phyloP scores from a whole-genome alignment of 2,113 vertebrate genomes.

The Oxyruncus cristatus region DNA sequence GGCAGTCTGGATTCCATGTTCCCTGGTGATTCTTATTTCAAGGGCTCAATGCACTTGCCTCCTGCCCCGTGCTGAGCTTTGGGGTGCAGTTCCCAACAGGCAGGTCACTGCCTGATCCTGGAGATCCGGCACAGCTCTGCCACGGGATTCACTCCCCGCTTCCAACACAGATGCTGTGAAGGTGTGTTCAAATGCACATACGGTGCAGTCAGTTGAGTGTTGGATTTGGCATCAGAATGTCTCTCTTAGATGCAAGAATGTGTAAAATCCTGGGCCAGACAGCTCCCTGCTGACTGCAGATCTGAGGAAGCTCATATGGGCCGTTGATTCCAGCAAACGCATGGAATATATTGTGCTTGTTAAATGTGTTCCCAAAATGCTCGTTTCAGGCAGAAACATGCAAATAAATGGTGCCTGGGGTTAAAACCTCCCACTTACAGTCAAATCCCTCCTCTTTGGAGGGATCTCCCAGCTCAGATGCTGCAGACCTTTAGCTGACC shows the following conservation, averaged over 20 bases:
- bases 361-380: constrained; percentile 56
- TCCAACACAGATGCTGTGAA: background rate
- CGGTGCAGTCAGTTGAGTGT: background rate
- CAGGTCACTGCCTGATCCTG: background rate
- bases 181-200: constrained; percentile 16
- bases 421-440: constrained; percentile 64
- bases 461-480: constrained; percentile 55
- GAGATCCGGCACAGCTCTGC: background rate
- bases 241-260: constrained; percentile 56
- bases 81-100: background rate
- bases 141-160: background rate
- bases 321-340: constrained; percentile 50
- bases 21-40: background rate
- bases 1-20: background rate
- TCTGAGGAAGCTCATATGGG: constrained; percentile 48
- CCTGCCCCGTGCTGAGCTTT: background rate
- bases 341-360: constrained; percentile 53
- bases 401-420: constrained; percentile 53
- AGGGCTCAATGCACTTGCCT: background rate
- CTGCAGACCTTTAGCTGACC: constrained; percentile 53
- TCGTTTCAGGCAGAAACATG: constrained; percentile 57
- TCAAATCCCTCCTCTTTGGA: constrained; percentile 60
- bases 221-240: constrained; percentile 28
- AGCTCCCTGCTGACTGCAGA: constrained; percentile 59
- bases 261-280: constrained; percentile 53